Percentiles rank a stretch among this genome's conserved stretches.
These are phyloP conservation scores for Gouania willdenowi DNA, from an alignment of 2,797 vertebrate genomes.

Conservation along the genomic window DNA sequence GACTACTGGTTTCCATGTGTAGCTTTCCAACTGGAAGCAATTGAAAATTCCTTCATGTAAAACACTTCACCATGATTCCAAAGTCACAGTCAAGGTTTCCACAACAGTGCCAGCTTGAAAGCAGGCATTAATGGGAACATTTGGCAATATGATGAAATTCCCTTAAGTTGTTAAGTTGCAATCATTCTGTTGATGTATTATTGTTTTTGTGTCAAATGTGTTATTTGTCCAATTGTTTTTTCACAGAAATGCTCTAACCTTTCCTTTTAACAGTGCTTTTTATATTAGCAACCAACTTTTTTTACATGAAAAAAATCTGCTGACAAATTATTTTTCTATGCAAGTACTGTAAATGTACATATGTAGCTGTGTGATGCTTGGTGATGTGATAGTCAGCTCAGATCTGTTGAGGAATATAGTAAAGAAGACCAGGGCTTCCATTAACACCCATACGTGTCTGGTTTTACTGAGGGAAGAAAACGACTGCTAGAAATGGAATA, in stretches of 20 bases:
- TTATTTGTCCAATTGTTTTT: conserved; percentile 50
- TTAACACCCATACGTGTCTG: conserved; percentile 48
- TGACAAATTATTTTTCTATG: conserved; percentile 81
- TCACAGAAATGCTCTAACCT: conserved; percentile 61
- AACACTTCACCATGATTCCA: conserved; percentile 18
- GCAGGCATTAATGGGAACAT: conserved; percentile 52
- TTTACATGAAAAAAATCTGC: conserved; percentile 72
- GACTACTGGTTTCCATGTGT: conserved; percentile 65
- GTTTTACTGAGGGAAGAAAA: conserved; percentile 45
- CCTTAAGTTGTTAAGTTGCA: conserved; percentile 55
- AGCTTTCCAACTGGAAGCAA: conserved; percentile 64
- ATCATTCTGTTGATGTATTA: conserved; percentile 62
- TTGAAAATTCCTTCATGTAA: conserved; percentile 39
- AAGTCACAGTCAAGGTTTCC: conserved; percentile 33
- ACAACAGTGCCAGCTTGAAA: conserved; percentile 31
- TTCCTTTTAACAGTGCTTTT: conserved; percentile 69
- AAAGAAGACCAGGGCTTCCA: conserved; percentile 61
- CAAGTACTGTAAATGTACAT: conserved; percentile 78
- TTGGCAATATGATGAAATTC: conserved; percentile 43
- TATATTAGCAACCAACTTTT: conserved; percentile 65
- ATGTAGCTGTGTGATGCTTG: conserved; percentile 67
- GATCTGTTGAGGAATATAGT: conserved; percentile 54
- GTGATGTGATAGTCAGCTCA: conserved; percentile 47
- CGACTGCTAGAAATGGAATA: conserved; percentile 46
- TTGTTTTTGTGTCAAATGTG: conserved; percentile 38